A percentile compares a stretch with the other conserved stretches of the same genome.
phyloP scores from a whole-genome alignment of 1,140 invertebrate genomes.

The Heliothis virescens region DNA sequence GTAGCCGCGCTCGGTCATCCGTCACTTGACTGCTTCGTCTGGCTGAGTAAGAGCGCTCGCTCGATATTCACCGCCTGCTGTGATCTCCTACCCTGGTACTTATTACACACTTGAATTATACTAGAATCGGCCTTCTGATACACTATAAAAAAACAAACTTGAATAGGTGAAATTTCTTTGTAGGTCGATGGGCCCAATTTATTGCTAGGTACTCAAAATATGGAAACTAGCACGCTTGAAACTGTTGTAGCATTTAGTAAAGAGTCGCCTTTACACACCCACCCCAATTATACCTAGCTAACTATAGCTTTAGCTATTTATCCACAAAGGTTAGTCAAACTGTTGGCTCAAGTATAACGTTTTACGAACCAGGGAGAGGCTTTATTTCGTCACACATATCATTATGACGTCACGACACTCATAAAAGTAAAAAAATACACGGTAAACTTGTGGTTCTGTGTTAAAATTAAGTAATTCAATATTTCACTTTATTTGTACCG shows the following conservation, averaged over 20 bases:
- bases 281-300: neutral
- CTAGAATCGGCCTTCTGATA: neutral
- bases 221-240: neutral
- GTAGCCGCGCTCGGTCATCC: slow-evolving; percentile 43
- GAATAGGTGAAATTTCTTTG: too few species aligned
- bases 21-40: slow-evolving; percentile 44
- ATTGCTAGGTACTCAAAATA: slow-evolving; percentile 10
- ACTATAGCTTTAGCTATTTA: slow-evolving; percentile 28
- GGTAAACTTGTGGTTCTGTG: neutral
- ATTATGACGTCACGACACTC: slow-evolving; percentile 31
- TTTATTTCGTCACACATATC: slow-evolving; percentile 16
- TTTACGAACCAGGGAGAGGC: slow-evolving; percentile 14
- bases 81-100: slow-evolving; percentile 25
- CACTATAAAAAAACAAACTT: neutral
- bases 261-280: slow-evolving; percentile 2
- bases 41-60: neutral
- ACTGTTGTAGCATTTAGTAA: slow-evolving; percentile 15
- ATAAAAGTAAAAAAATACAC: neutral
- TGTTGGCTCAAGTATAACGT: slow-evolving; percentile 17
- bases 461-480: slow-evolving; percentile 1
- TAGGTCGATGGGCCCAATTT: neutral
- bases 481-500: slow-evolving; percentile 15
- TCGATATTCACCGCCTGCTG: slow-evolving; percentile 4
- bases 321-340: slow-evolving; percentile 16
- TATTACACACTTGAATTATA: neutral